Evolutionary conservation across 2,888 invertebrate genomes (phyloP).

Genomic region (Lagria hirta): DNA sequence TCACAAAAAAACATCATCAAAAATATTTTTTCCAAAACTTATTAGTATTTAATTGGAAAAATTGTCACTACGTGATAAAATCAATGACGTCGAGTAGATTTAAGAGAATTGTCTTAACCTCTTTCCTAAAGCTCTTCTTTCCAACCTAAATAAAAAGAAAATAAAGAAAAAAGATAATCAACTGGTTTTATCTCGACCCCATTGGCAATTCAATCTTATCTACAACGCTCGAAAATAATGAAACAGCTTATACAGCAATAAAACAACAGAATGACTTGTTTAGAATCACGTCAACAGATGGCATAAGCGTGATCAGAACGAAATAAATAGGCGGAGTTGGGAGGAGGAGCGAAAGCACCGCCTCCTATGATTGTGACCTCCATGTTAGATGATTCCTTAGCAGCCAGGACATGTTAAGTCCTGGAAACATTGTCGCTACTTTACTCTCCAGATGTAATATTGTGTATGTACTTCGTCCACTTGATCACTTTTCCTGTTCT

Average conservation of each 20-base stretch:
- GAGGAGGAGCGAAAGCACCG: conserved; percentile 47
- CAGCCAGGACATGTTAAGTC: conserved; percentile 46
- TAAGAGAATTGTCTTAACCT: conserved; percentile 13
- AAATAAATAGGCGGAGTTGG: conserved; percentile 40
- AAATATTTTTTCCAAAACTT: too few relatives aligned
- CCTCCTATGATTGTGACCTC: conserved; percentile 46
- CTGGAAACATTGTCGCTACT: conserved; percentile 46
- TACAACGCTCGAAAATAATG: conserved; percentile 49
- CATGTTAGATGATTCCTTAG: conserved; percentile 52
- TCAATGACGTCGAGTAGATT: conserved; percentile 22
- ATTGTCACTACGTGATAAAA: conserved; percentile 17
- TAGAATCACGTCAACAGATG: conserved; percentile 48
- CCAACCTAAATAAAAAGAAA: too few relatives aligned
- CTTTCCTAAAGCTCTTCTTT: too few relatives aligned
- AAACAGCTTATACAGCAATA: conserved; percentile 50
- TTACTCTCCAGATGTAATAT: conserved; percentile 41
- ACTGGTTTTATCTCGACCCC: conserved; percentile 42
- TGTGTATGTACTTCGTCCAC: conserved; percentile 41
- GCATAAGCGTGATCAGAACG: conserved; percentile 43
- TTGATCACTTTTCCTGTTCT: conserved; percentile 39
- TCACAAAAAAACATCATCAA: too few relatives aligned
- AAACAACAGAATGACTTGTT: conserved; percentile 44
- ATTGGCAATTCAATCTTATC: conserved; percentile 48
- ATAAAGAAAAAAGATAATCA: conserved; percentile 33
- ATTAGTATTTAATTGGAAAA: too few relatives aligned